Evolutionary conservation across 2,113 vertebrate species (phyloP).

Genomic region (Mionectes macconnelli): DNA sequence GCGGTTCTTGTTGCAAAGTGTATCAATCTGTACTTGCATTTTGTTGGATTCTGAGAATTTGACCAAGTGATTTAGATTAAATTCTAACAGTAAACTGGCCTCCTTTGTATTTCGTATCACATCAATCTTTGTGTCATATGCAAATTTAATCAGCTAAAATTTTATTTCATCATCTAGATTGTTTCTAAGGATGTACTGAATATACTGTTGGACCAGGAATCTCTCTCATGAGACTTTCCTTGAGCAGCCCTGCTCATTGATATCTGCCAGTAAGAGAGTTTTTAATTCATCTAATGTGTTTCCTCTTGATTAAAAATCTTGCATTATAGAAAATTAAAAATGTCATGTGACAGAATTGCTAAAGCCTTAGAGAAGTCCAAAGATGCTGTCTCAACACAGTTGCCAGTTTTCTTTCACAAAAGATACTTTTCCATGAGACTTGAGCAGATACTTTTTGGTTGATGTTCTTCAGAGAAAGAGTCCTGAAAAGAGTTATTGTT

Average conservation of each 20-base stretch:
- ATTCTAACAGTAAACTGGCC: not conserved
- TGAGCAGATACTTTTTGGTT: not conserved
- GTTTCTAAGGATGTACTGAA: slow-evolving; percentile 20
- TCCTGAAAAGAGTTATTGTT: not conserved
- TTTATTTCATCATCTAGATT: slow-evolving; percentile 52
- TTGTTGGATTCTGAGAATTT: not conserved
- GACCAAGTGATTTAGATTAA: slow-evolving; percentile 9
- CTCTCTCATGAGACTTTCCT: not conserved
- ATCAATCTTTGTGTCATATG: slow-evolving; percentile 54
- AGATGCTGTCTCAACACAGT: not conserved
- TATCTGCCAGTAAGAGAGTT: slow-evolving; percentile 23
- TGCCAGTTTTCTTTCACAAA: not conserved
- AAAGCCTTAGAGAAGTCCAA: slow-evolving; percentile 3
- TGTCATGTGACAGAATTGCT: not conserved
- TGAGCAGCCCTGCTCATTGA: slow-evolving; percentile 1
- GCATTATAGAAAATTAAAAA: slow-evolving; percentile 52
- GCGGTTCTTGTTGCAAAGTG: not conserved
- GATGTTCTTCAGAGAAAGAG: not conserved
- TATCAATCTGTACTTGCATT: not conserved
- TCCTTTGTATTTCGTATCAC: not conserved
- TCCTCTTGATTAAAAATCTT: slow-evolving; percentile 55
- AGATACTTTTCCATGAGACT: not conserved
- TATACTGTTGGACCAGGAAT: not conserved
- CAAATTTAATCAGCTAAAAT: slow-evolving; percentile 64
- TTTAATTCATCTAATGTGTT: slow-evolving; percentile 45